Base-by-base conservation (phyloP, 2,797 vertebrate genomes). In the Tragelaphus eurycerus region DNA sequence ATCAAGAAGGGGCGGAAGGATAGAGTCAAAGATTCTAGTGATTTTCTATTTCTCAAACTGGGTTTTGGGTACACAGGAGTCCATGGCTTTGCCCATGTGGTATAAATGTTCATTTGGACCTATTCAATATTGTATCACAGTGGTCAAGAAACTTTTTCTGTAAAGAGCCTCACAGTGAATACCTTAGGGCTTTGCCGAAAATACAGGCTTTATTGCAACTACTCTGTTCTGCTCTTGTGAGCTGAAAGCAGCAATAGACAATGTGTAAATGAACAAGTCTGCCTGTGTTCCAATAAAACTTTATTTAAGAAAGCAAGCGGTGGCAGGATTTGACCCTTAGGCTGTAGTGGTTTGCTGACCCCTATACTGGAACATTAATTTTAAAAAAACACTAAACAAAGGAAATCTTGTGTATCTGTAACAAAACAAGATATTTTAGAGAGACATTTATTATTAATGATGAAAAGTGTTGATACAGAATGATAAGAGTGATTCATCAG, bases 371-470 rank as follows among this genome's bases (percentile, higher is more conserved):
- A 48, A 52, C 12, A 46, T 46, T 48, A 55, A 60, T 82, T 59
- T 2, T 62, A n/a, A 7, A 21, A 29, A 31, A 3, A 16, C 3
- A 19, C 21, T 54, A 71, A 57, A 23, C 14, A 10, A 83, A 78
- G 93, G 27, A 85, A 95, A 85, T 31, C 23, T 67, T 71, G 29
- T 48, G 21, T 48, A 54, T 71, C 13, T 92, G 12, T 38, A 50
- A 50, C 27, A 54, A 90, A 74, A 46, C 15, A 81, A 57, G 55
- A n/a, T 79, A 38, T 85, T 95, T 55, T 3, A 34, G 92, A 96
- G 46, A 95, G 50, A 92, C 55, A 76, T 90, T 43, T n/a, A 86
- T 90, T 64, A 55, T 86, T 21, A 74, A 16, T 31, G 54, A 88
- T 79, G 43, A 78, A 83, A 91, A 87, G 25, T 6, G 0, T 34